Conservation (phyloP, 2,797 vertebrate genomes). For the Ataeniobius toweri region DNA sequence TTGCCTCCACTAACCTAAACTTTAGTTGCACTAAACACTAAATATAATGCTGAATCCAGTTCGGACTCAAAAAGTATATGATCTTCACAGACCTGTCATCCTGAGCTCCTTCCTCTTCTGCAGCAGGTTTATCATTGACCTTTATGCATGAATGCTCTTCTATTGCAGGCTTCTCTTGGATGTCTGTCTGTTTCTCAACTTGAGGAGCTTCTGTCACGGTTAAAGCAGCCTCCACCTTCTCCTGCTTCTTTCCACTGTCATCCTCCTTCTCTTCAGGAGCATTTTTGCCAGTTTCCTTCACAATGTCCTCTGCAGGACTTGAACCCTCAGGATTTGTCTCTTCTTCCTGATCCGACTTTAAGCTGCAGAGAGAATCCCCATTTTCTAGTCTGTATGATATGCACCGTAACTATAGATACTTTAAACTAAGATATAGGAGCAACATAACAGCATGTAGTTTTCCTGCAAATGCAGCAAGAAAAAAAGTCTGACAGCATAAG, state of each 20-base stretch:
- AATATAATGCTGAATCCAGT: background rate
- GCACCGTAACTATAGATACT: background rate
- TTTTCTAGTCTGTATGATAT: background rate
- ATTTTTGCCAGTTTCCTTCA: slow-evolving; percentile 24
- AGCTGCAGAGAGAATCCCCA: slow-evolving; percentile 39
- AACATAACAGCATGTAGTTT: background rate
- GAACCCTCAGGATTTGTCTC: slow-evolving; percentile 29
- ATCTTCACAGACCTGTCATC: slow-evolving; percentile 62
- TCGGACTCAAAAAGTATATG: background rate
- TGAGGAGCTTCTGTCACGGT: slow-evolving; percentile 4
- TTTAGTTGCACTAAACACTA: background rate
- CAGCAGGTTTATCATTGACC: slow-evolving; percentile 16
- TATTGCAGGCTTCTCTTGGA: slow-evolving; percentile 26
- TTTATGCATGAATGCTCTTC: slow-evolving; percentile 22
- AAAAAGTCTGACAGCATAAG: background rate
- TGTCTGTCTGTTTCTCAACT: slow-evolving; percentile 29
- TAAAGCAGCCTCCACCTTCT: background rate
- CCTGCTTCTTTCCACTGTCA: slow-evolving; percentile 18
- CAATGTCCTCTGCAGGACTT: slow-evolving; percentile 13
- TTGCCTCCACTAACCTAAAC: background rate
- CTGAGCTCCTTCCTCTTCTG: slow-evolving; percentile 18
- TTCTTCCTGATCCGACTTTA: slow-evolving; percentile 34
- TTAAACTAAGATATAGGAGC: background rate
- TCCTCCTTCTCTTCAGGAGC: slow-evolving; percentile 21
- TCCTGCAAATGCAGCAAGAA: background rate